A percentile compares a stretch with the other conserved stretches of the same genome.
phyloP scores from a whole-genome alignment of 1,140 invertebrate genomes.

The Lutraria rhynchaena region DNA sequence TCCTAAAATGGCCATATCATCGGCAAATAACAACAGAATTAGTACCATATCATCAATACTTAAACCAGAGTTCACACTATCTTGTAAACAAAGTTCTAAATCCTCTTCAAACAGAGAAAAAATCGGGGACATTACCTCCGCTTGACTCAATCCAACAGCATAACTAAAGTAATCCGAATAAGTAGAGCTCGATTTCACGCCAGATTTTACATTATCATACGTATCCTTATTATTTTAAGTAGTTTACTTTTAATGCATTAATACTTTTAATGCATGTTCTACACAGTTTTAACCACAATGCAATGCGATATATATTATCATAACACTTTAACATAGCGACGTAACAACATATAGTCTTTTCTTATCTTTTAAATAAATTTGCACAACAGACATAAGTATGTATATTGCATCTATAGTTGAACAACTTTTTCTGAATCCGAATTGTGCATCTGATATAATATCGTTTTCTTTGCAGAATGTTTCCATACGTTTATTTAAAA shows the following conservation, averaged over 20 bases:
- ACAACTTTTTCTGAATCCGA: neutral
- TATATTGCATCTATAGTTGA: neutral
- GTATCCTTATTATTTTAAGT: constrained; percentile 25
- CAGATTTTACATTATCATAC: constrained; percentile 43
- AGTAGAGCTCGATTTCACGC: constrained; percentile 30
- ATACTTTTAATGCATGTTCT: too few relatives aligned
- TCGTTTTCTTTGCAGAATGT: neutral
- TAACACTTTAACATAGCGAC: constrained; percentile 7
- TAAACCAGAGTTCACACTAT: constrained; percentile 8
- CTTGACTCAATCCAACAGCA: constrained; percentile 4
- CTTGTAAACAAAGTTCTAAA: constrained; percentile 22
- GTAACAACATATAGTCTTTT: constrained; percentile 34
- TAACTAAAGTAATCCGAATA: constrained; percentile 47
- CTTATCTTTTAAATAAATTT: constrained; percentile 34
- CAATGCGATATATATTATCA: too few relatives aligned
- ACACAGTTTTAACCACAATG: constrained; percentile 39
- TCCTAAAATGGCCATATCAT: constrained; percentile 32
- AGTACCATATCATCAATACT: constrained; percentile 18
- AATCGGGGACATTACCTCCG: constrained; percentile 39
- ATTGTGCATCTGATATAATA: too few relatives aligned
- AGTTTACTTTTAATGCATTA: constrained; percentile 37
- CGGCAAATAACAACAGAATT: constrained; percentile 13
- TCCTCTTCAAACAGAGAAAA: constrained; percentile 38
- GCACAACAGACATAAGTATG: constrained; percentile 8
- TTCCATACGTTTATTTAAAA: too few relatives aligned